These are phyloP conservation scores for Amphipoea oculea DNA, from an alignment of 2,888 invertebrate genomes.

Conservation along the genomic window DNA sequence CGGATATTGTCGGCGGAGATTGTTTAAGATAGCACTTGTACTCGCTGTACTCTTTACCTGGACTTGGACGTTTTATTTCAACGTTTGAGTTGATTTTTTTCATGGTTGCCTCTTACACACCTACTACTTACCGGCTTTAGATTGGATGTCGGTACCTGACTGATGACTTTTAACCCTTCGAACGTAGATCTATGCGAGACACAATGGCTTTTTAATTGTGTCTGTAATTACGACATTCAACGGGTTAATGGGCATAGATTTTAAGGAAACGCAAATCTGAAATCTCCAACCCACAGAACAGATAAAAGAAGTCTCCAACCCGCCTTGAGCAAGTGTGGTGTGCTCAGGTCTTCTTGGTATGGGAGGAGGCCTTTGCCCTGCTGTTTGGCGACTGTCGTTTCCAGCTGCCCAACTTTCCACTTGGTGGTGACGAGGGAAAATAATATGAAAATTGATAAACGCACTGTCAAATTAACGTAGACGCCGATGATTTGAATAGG, in stretches of 20 bases:
- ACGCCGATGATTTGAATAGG: neutral
- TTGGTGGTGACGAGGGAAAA: neutral
- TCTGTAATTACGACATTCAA: too few species aligned
- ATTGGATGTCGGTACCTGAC: conserved; percentile 3
- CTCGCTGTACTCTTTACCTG: conserved; percentile 58
- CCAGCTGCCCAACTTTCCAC: neutral
- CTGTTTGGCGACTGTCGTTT: neutral
- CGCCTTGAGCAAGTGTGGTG: too few species aligned
- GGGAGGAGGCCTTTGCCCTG: neutral
- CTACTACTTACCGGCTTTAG: conserved; percentile 9
- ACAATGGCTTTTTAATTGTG: too few species aligned
- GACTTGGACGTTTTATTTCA: conserved; percentile 68
- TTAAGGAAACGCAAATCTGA: too few species aligned
- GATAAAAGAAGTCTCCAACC: too few species aligned
- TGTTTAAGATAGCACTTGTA: conserved; percentile 80
- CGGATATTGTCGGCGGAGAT: conserved; percentile 84
- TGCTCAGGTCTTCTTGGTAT: neutral
- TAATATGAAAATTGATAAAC: neutral
- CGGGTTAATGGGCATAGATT: too few species aligned
- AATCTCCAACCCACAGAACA: too few species aligned
- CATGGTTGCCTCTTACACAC: conserved; percentile 40
- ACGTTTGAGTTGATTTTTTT: conserved; percentile 50
- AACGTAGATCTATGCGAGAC: too few species aligned
- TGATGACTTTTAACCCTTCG: neutral
- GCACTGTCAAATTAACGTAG: neutral